Base-by-base conservation (phyloP, 1,140 invertebrate genomes). In the Mactra quadrangularis region DNA sequence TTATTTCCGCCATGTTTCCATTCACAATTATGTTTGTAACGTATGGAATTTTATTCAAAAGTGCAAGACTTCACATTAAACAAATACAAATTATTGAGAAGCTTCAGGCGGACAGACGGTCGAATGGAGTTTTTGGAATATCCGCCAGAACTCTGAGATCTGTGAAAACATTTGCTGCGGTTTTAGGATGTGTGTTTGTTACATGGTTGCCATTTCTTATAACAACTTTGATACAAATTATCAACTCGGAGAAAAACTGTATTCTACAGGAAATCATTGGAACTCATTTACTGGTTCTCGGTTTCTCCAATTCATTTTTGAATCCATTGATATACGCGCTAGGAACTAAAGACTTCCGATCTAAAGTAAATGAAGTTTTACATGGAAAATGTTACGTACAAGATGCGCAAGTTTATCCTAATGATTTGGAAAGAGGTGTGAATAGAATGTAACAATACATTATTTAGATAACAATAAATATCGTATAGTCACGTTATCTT, bases 291-390 rank as follows among this genome's bases (percentile, higher is more conserved):
- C 60, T 89, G 7, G 47, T 89, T 22, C 62, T 89, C 13, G 88
- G 88, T 13, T 87, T 87, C 71, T 87, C 86, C 0, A 89, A 89
- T 74, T 89, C 88, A 0, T 89, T 89, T 82, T 66, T 89, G 4
- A 89, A 89, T 64, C 88, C 86, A 11, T 27, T 89, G 41, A 89
- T 89, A 59, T 89, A 89, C 71, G 88, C 85, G 11, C 19, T 87
- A 22, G 75, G 86, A 53, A 87, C 84, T 1, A 87, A 85, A 68
- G 88, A 89, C 74, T 89, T 89, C 68, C 41, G 86, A 52, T 62
- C 72, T 19, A 86, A 83, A 78, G 77, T 88, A 25, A 66, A 52
- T n/a, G 57, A 62, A 35, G 29, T 71, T 9, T 70, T 82, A 9
- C 47, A 41, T 22, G 55, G 84, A 29, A 47, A 57, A 22, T 79